These are phyloP conservation scores for Nycteola revayana DNA, from an alignment of 2,888 invertebrate species.

Conservation along the genomic window DNA sequence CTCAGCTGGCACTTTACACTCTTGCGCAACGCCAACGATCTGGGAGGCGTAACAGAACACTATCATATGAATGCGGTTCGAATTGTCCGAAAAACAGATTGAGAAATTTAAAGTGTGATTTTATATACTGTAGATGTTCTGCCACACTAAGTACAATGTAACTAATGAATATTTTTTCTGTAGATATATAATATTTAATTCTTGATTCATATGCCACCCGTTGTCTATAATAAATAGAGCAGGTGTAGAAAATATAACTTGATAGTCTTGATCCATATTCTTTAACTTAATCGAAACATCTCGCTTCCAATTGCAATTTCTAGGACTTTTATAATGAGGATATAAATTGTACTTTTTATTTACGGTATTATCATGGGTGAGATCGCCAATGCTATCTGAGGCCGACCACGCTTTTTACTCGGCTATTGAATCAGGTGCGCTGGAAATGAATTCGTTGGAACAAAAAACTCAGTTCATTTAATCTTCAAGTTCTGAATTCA, in stretches of 20 bases:
- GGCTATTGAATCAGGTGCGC: slow-evolving; percentile 29
- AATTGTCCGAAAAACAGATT: neutral
- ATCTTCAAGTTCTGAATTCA: slow-evolving; percentile 28
- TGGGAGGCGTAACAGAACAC: slow-evolving; percentile 21
- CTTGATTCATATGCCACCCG: too few relatives aligned
- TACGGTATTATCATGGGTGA: slow-evolving; percentile 17
- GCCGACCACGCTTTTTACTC: slow-evolving; percentile 28
- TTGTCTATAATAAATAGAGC: too few relatives aligned
- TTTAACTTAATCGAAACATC: too few relatives aligned
- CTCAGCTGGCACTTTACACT: slow-evolving; percentile 27
- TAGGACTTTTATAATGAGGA: slow-evolving; percentile 9
- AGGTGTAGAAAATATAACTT: too few relatives aligned
- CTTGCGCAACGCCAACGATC: slow-evolving; percentile 24
- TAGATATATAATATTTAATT: too few relatives aligned
- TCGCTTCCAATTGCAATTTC: too few relatives aligned
- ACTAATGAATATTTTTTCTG: too few relatives aligned
- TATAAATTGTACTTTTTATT: slow-evolving; percentile 25
- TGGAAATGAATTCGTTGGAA: slow-evolving; percentile 27
- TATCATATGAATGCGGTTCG: slow-evolving; percentile 11
- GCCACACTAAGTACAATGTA: too few relatives aligned
- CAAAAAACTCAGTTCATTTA: neutral
- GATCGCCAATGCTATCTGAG: slow-evolving; percentile 17
- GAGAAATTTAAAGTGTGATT: neutral
- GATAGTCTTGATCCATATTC: too few relatives aligned
- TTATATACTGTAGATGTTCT: too few relatives aligned